Base-by-base conservation (phyloP, 2,113 vertebrate genomes). In the Pica pica region DNA sequence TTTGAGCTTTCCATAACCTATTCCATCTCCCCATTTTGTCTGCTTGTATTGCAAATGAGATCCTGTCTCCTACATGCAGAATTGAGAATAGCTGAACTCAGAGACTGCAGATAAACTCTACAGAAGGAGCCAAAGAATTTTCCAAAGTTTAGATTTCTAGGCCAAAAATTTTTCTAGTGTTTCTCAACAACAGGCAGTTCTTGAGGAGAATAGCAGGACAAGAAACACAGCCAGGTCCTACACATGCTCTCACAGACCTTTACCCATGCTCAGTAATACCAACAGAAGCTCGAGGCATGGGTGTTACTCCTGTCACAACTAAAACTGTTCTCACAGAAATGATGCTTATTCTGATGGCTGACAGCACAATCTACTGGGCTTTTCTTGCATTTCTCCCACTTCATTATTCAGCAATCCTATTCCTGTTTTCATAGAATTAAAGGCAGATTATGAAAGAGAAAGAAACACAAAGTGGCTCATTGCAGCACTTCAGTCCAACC, bases 291-390 rank as follows among this genome's bases (percentile, higher is more conserved):
- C 30, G 31, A 83, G 82, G 6, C 20, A 15, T 2, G 4, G 42
- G 7, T 20, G 8, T 53, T 80, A 22, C 67, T 65, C 31, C 37
- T 59, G 30, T 73, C 44, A 76, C 7, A 55, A 56, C 30, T 7
- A 7, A 39, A 77, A 21, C n/a, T 13, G 8, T n/a, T 47, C 78
- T 73, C 81, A 78, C 28, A 52, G 31, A 44, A 70, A 7, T 6
- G 1, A 18, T 63, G n/a, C 30, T 61, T 44, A n/a, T 90, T 95
- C 67, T 31, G 37, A 37, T 70, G 56, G 92, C 68, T 94, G 71
- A 94, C 44, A 94, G 96, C 95, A 97, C 93, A 68, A 53, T 94
- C 92, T 95, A 39, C 92, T 88, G 92, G 94, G 79, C 82, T 96
- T 80, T 90, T 55, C 83, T 80, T 94, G 87, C 60, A 90, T 91